Base-by-base conservation (phyloP, 1,140 invertebrate species). In the Nymphalis io region DNA sequence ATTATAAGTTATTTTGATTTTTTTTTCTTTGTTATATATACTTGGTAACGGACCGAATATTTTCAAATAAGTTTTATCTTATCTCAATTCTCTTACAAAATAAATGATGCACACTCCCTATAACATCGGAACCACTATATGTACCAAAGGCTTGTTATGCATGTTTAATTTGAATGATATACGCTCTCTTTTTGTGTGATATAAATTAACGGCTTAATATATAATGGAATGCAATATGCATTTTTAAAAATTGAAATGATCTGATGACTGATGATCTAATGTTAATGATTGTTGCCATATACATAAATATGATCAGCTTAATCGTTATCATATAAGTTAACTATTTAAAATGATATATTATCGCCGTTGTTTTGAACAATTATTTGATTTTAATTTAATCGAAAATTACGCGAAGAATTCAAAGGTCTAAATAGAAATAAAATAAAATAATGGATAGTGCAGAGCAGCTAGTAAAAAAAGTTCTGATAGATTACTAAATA, bases 401-500 rank as follows among this genome's bases (percentile, higher is more conserved):
- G 40, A 44, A 44, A 44, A 44, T n/a, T 44, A 0, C 13, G 13
- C 10, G 27, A 33, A 42, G 11, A 42, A 10, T 11, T 11, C 12
- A 3, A 15, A 44, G 40, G 40, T n/a, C 40, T 44, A 44, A 15
- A 15, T 4, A 13, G 2, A 42, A 42, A 13, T 3, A 11, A 15
- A 15, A 42, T 13, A 42, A 42, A 42, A 42, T 33, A 42, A 13
- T 42, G 3, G 1, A 42, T 13, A 13, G 12, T 42, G 12, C 40
- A 48, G 16, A 16, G 46, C 15, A 16, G 15, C 16, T 16, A 21
- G n/a, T 53, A 21, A 53, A 2, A 21, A 21, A 13, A 53, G 18
- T 23, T 53, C 48, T 53, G 48, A 53, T 53, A 53, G 18, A 21
- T 21, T 53, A 53, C 11, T 53, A 15, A 53, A 11, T 53, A 23